A percentile compares a stretch with the other conserved stretches of the same genome.
Evolutionary conservation across 1,140 invertebrate genomes (phyloP).

Genomic region (Magallana gigas): DNA sequence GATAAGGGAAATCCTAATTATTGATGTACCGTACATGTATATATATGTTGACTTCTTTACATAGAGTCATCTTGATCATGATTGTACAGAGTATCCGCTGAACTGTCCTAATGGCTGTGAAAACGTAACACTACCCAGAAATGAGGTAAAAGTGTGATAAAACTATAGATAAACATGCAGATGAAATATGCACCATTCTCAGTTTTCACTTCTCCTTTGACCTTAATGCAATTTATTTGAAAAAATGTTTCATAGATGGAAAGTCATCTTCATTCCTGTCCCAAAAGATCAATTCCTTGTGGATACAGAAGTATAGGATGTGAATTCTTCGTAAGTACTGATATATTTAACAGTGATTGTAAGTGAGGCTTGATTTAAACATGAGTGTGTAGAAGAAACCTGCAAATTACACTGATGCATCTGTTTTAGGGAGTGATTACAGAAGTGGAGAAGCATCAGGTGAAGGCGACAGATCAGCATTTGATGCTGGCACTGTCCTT

Average conservation of each 20-base stretch:
- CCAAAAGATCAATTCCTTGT: background rate
- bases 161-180: too few species aligned
- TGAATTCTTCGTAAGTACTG: slow-evolving; percentile 1
- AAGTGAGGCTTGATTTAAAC: too few species aligned
- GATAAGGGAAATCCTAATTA: too few species aligned
- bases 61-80: slow-evolving; percentile 15
- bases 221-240: too few species aligned
- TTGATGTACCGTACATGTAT: background rate
- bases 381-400: too few species aligned
- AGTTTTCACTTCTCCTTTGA: too few species aligned
- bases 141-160: background rate
- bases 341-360: too few species aligned
- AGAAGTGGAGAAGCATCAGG: slow-evolving; percentile 18
- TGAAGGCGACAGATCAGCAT: slow-evolving; percentile 11
- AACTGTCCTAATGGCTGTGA: slow-evolving; percentile 17
- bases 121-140: background rate
- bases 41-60: background rate
- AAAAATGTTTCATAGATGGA: background rate
- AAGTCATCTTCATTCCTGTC: background rate
- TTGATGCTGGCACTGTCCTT: slow-evolving; percentile 4
- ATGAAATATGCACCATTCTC: too few species aligned
- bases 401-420: background rate
- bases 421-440: background rate
- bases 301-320: slow-evolving; percentile 22
- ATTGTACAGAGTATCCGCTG: background rate